These are phyloP conservation scores for Marmota monax DNA, from an alignment of 2,113 vertebrate species.

Conservation along the genomic window DNA sequence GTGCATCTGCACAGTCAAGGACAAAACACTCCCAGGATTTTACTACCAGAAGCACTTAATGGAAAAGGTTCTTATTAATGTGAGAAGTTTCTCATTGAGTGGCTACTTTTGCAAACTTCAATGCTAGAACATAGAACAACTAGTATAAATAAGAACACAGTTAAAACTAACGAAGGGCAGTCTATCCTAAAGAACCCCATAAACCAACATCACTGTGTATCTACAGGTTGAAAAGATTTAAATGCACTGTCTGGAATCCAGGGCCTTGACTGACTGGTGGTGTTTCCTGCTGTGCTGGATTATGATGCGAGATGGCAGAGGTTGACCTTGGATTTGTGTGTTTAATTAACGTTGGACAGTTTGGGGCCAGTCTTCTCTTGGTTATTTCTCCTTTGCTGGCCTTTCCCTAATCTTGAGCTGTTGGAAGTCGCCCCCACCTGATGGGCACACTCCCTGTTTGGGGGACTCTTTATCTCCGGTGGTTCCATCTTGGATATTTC, in stretches of 20 bases:
- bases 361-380: neutral
- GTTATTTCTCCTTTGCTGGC: neutral
- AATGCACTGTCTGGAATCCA: neutral
- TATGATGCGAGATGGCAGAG: rapidly evolving
- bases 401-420: neutral
- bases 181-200: neutral
- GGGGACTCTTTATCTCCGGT: neutral
- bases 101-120: neutral
- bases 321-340: neutral
- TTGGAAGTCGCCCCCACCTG: rapidly evolving
- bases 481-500: neutral
- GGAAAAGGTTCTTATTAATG: neutral
- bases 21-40: rapidly evolving
- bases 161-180: neutral
- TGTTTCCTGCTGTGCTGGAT: neutral
- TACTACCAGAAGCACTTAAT: neutral
- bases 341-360: neutral
- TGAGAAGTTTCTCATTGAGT: neutral
- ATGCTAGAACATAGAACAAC: neutral
- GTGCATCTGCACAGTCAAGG: too few species aligned
- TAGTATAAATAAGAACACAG: neutral
- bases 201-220: neutral
- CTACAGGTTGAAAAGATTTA: neutral
- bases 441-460: rapidly evolving
- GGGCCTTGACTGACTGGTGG: too few species aligned